Evolutionary conservation across 2,113 vertebrate genomes (phyloP).

Genomic region (Mirza zaza): DNA sequence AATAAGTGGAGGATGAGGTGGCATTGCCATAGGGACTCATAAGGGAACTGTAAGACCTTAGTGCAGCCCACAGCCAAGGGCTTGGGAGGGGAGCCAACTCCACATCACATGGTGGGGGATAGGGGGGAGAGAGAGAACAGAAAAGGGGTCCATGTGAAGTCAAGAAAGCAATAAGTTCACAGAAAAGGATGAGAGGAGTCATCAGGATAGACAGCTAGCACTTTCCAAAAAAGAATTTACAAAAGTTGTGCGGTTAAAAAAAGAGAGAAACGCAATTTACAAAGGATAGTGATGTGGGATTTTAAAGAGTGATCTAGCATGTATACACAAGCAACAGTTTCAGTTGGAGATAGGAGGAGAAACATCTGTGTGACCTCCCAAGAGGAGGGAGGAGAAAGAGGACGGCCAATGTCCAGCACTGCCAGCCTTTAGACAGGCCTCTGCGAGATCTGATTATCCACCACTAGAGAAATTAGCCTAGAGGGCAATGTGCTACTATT

Average conservation of each 20-base stretch:
- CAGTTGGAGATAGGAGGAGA: not conserved
- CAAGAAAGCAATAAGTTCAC: not conserved
- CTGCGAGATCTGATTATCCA: not conserved
- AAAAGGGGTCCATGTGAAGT: not conserved
- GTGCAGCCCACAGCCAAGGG: not conserved
- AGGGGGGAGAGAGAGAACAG: not conserved
- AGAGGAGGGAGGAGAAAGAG: not conserved
- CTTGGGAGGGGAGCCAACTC: not conserved
- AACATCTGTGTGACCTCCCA: not conserved
- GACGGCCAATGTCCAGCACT: not conserved
- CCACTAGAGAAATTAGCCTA: not conserved
- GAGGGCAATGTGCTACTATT: not conserved
- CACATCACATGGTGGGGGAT: accelerated
- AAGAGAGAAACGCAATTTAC: not conserved
- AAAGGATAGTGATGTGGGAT: not conserved
- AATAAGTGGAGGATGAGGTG: not conserved
- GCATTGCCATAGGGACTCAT: not conserved
- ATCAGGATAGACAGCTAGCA: not conserved
- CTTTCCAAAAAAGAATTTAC: not conserved
- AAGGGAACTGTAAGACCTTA: not conserved
- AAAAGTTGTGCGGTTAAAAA: not conserved
- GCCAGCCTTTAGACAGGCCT: not conserved
- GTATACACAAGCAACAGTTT: not conserved
- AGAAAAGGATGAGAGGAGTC: not conserved
- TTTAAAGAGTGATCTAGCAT: not conserved